Percentiles rank a stretch among this genome's conserved stretches.
Evolutionary conservation across 2,113 vertebrate species (phyloP).

Genomic region (Thryonomys swinderianus): DNA sequence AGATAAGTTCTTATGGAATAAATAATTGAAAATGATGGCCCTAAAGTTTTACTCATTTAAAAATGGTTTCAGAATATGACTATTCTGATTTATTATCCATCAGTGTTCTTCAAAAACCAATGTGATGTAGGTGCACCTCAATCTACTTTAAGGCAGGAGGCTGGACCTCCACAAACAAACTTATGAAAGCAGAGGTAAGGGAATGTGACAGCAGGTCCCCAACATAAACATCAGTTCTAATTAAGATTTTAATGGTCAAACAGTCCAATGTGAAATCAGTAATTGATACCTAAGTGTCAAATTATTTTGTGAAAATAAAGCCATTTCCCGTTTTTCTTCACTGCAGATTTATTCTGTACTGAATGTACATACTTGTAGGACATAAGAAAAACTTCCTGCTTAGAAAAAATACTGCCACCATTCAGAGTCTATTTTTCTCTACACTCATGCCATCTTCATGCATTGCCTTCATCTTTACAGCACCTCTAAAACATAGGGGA

Average conservation of each 20-base stretch:
- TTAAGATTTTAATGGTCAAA: constrained; percentile 32
- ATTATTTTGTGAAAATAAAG: constrained; percentile 40
- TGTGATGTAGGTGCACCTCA: not conserved
- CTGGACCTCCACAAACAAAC: constrained; percentile 29
- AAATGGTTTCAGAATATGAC: constrained; percentile 15
- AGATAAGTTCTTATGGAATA: not conserved
- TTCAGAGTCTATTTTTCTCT: not conserved
- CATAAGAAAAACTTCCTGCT: not conserved
- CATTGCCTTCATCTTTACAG: constrained; percentile 4
- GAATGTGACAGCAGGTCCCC: not conserved
- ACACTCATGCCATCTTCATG: not conserved
- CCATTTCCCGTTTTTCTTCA: not conserved
- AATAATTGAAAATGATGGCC: not conserved
- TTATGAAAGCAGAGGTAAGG: constrained; percentile 24
- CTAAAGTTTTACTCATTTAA: not conserved
- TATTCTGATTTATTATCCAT: constrained; percentile 35
- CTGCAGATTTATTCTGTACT: not conserved
- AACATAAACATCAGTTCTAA: constrained; percentile 26
- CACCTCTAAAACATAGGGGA: not conserved
- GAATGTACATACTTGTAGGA: not conserved
- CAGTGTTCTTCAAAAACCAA: constrained; percentile 18
- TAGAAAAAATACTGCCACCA: not conserved
- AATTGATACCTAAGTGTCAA: constrained; percentile 41
- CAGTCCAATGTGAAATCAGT: constrained; percentile 9
- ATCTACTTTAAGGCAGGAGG: not conserved